Percentiles rank a stretch among this genome's conserved stretches.
Evolutionary conservation across 2,797 vertebrate species (phyloP).

Genomic region (Chlorospingus semifuscus): DNA sequence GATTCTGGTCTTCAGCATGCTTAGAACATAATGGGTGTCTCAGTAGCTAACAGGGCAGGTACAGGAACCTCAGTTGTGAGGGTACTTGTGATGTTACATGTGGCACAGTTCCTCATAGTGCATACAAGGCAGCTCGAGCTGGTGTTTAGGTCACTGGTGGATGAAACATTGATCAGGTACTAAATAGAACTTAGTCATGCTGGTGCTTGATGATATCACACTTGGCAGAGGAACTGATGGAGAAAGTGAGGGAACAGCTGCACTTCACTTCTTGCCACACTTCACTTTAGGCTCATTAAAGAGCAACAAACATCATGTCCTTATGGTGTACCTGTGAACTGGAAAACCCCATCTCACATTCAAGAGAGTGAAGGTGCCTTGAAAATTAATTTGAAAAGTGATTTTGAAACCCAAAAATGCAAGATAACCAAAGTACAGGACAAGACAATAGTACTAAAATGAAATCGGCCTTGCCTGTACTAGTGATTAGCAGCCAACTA

Average conservation of each 20-base stretch:
- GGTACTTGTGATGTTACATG: not conserved
- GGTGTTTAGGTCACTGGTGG: not conserved
- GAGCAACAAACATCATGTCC: not conserved
- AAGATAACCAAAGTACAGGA: not conserved
- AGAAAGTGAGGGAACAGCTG: not conserved
- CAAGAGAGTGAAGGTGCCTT: not conserved
- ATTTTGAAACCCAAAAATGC: not conserved
- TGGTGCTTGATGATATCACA: not conserved
- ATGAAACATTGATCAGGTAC: not conserved
- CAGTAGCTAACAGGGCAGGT: not conserved
- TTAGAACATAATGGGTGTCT: not conserved
- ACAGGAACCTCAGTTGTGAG: not conserved
- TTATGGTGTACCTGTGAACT: not conserved
- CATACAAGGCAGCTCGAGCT: not conserved
- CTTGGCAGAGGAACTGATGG: not conserved
- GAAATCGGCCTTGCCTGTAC: not conserved
- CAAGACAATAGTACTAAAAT: not conserved
- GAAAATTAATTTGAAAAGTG: not conserved
- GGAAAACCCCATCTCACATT: not conserved
- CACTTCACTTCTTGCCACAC: not conserved
- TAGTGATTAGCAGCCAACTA: not conserved
- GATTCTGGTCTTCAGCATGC: not conserved
- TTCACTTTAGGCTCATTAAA: not conserved
- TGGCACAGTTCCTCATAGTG: not conserved
- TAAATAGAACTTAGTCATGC: not conserved